Conservation (phyloP, 1,140 invertebrate genomes). For the Anadara kagoshimensis region DNA sequence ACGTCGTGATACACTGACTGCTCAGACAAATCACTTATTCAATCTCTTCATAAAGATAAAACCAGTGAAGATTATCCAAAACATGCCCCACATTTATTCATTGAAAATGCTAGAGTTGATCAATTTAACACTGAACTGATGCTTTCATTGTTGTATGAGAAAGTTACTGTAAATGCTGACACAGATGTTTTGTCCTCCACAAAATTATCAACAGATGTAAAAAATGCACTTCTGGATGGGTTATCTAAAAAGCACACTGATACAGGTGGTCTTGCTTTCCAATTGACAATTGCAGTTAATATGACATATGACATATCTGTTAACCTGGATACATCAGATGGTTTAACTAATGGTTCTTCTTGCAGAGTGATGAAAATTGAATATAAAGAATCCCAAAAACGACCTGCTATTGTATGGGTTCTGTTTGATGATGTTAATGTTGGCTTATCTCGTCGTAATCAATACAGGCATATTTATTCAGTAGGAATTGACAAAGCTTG, state of each 20-base stretch:
- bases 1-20: slow-evolving; percentile 20
- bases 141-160: background rate
- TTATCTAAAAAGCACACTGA: background rate
- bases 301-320: slow-evolving; percentile 21
- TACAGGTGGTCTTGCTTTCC: background rate
- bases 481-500: slow-evolving; percentile 9
- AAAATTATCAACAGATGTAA: background rate
- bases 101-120: slow-evolving; percentile 17
- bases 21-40: slow-evolving; percentile 12
- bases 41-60: background rate
- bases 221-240: background rate
- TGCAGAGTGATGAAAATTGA: slow-evolving; percentile 4
- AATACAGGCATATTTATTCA: slow-evolving; percentile 16
- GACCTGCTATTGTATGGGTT: slow-evolving; percentile 34
- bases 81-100: slow-evolving; percentile 7
- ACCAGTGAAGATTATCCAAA: background rate
- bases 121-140: background rate
- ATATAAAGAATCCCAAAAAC: slow-evolving; percentile 13
- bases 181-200: background rate
- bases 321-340: slow-evolving; percentile 21
- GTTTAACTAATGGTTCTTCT: slow-evolving; percentile 24
- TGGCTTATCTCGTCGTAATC: slow-evolving; percentile 15
- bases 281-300: slow-evolving; percentile 7
- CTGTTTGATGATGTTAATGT: slow-evolving; percentile 24
- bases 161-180: background rate